Conservation (phyloP, 2,113 vertebrate genomes). For the Cyprinodon variegatus region DNA sequence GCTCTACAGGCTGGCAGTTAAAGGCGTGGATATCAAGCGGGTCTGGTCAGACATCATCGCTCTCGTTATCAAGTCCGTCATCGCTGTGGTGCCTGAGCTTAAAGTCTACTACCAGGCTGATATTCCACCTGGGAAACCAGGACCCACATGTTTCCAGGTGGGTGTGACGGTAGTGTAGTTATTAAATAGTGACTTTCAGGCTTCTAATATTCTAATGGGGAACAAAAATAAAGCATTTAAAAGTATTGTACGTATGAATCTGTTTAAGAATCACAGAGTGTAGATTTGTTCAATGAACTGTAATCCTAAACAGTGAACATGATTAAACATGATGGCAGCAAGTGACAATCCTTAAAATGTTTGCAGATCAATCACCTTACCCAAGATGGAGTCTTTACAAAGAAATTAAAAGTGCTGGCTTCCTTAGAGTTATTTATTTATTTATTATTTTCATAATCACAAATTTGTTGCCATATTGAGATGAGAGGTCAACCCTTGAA, state of each 20-base stretch:
- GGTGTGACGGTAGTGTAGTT: not conserved
- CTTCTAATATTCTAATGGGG: not conserved
- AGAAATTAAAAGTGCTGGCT: too few species aligned
- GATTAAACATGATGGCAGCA: too few species aligned
- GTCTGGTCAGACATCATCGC: conserved; percentile 98
- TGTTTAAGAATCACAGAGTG: not conserved
- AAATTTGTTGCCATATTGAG: too few species aligned
- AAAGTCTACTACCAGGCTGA: conserved; percentile 94
- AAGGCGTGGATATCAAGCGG: conserved; percentile 91
- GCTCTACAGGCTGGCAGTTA: conserved; percentile 87
- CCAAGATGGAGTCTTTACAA: too few species aligned
- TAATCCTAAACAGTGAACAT: too few species aligned
- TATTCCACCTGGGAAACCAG: conserved; percentile 92
- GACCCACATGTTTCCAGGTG: conserved; percentile 97
- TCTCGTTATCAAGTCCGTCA: conserved; percentile 94
- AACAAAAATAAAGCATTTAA: not conserved
- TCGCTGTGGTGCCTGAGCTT: conserved; percentile 94
- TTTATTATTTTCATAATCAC: too few species aligned
- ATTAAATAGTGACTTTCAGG: not conserved
- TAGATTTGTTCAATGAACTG: too few species aligned
- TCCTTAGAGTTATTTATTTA: too few species aligned
- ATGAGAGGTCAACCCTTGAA: too few species aligned
- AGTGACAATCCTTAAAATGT: too few species aligned
- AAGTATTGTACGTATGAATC: not conserved
- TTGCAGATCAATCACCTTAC: too few species aligned